Percentiles rank a stretch among this genome's conserved stretches.
These are phyloP conservation scores for Balaeniceps rex DNA, from an alignment of 2,113 vertebrate species.

Conservation along the genomic window DNA sequence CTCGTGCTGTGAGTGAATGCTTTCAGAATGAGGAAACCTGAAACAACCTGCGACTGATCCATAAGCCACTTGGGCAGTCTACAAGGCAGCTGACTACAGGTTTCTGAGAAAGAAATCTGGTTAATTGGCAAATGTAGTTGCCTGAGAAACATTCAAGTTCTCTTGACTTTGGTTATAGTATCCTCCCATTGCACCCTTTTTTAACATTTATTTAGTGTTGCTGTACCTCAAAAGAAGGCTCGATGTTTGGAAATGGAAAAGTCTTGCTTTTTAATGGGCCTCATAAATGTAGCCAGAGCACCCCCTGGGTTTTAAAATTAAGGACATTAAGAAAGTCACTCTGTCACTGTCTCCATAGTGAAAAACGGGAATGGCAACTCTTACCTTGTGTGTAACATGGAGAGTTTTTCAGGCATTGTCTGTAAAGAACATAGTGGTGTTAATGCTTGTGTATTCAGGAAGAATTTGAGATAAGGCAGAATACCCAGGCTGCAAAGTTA, in stretches of 20 bases:
- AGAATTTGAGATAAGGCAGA: not conserved
- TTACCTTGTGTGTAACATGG: not conserved
- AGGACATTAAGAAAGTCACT: not conserved
- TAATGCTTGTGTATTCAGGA: not conserved
- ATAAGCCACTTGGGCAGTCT: not conserved
- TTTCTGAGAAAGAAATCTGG: not conserved
- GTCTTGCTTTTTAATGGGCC: not conserved
- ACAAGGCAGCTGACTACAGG: not conserved
- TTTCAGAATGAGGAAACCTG: not conserved
- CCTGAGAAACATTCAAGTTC: not conserved
- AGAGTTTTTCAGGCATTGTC: not conserved
- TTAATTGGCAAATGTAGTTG: not conserved
- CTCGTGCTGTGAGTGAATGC: not conserved
- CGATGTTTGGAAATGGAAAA: not conserved
- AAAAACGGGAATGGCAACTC: not conserved
- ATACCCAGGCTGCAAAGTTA: not conserved
- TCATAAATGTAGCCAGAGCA: not conserved
- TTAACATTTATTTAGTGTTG: not conserved
- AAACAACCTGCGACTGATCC: not conserved
- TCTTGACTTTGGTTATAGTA: not conserved
- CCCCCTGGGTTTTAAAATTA: not conserved
- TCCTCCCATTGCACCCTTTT: not conserved
- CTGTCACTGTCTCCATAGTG: not conserved
- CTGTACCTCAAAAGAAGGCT: not conserved
- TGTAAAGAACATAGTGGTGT: not conserved